Evolutionary conservation across 2,888 invertebrate species (phyloP).

Genomic region (Conistra vaccinii): DNA sequence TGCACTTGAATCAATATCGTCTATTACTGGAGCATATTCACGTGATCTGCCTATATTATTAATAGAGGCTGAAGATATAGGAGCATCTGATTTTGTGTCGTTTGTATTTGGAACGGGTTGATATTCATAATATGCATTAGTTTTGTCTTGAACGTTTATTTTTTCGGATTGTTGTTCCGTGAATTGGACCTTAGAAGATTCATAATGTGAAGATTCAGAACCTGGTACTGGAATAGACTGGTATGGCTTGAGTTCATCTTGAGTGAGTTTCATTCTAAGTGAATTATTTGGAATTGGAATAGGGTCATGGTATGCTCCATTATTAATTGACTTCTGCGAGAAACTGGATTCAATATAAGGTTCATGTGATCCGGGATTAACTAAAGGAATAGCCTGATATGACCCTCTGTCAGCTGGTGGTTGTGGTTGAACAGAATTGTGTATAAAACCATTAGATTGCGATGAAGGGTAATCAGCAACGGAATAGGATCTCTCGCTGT

Average conservation of each 20-base stretch:
- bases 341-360: conserved; percentile 5
- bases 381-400: conserved; percentile 8
- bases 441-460: neutral
- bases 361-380: neutral
- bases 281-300: neutral
- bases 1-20: conserved; percentile 9
- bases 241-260: conserved; percentile 5
- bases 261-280: conserved; percentile 2
- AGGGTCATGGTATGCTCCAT: conserved; percentile 11
- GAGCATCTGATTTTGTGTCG: neutral
- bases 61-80: conserved; percentile 6
- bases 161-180: conserved; percentile 1
- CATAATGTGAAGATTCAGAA: neutral
- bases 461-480: neutral
- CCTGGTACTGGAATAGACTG: neutral
- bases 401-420: neutral
- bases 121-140: conserved; percentile 5
- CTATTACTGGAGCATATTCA: conserved; percentile 19
- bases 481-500: neutral
- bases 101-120: neutral
- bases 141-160: neutral
- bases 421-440: neutral
- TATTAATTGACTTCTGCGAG: conserved; percentile 7
- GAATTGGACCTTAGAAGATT: neutral
- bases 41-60: conserved; percentile 14